Evolutionary conservation across 2,113 vertebrate species (phyloP).

Genomic region (Balaeniceps rex): DNA sequence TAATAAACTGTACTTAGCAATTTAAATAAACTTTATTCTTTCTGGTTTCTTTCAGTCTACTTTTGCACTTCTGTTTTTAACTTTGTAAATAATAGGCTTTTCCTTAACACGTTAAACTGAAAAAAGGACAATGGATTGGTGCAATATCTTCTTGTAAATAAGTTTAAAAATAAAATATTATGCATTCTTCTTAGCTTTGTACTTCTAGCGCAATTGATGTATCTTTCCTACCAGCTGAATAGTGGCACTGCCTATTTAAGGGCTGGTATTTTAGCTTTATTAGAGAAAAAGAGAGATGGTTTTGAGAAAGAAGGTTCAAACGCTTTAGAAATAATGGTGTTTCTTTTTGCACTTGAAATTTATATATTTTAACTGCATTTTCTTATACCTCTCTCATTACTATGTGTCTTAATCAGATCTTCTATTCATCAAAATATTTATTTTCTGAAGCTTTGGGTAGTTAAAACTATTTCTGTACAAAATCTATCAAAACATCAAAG

Average conservation of each 20-base stretch:
- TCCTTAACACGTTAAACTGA: constrained; percentile 36
- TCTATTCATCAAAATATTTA: neutral
- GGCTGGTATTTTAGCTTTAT: constrained; percentile 21
- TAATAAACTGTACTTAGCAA: constrained; percentile 66
- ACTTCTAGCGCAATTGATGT: neutral
- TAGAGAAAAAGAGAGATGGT: neutral
- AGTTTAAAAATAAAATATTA: constrained; percentile 61
- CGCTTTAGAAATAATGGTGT: neutral
- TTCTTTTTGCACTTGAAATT: constrained; percentile 36
- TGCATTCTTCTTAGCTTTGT: constrained; percentile 24
- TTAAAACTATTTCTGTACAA: constrained; percentile 31
- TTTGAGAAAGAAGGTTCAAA: neutral
- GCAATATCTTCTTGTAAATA: constrained; percentile 71
- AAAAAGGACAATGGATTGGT: constrained; percentile 34
- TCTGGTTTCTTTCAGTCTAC: constrained; percentile 55
- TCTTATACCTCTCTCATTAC: constrained; percentile 7
- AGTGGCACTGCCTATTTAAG: neutral
- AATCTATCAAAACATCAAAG: neutral
- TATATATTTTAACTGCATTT: constrained; percentile 25
- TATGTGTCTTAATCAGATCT: neutral
- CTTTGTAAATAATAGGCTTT: constrained; percentile 53
- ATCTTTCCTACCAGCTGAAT: neutral
- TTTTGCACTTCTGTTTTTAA: constrained; percentile 71
- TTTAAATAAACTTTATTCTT: constrained; percentile 65
- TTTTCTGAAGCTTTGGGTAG: constrained; percentile 36